Base-by-base conservation (phyloP, 1,140 invertebrate genomes). In the Temnothorax longispinosus region DNA sequence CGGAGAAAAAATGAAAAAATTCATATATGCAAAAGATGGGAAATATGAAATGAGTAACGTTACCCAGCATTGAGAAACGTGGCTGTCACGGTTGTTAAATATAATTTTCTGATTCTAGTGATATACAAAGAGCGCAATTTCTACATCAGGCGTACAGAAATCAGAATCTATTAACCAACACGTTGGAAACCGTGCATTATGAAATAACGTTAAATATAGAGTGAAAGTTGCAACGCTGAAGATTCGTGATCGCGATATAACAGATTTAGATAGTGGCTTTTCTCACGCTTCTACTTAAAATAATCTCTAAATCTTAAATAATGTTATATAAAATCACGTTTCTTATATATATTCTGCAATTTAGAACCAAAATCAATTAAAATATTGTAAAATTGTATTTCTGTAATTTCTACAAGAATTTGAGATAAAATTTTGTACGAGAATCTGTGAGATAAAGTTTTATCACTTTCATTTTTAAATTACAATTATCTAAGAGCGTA, bases 21-120 rank as follows among this genome's bases (percentile, higher is more conserved):
- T 75, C 56, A 75, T 75, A 8, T 44, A 67, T 67, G n/a, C 13
- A 56, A 56, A 27, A 21, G 18, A 56, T 15, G 5, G 15, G 35
- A 52, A 74, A 71, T 71, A 44, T 15, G 38, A 47, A 71, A 44
- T 27, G 35, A 65, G 62, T n/a, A 38, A n/a, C 35, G 67, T 71
- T 47, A 47, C 7, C 10, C 41, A 27, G 13, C 21, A 10, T 4
- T 32, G 38, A 13, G 35, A 74, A 74, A 74, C 50, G 32, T n/a
- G 27, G 8, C 1, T 15, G 50, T 54, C 41, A 8, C 27, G 18
- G n/a, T 6, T 18, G 50, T 41, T 38, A 56, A 75, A 75, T 27
- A n/a, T 6, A n/a, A 75, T 15, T 41, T 38, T 58, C 52, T 38
- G 50, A 54, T 72, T 50, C 44, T 58, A 3, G 38, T 41, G 47